phyloP scores from a whole-genome alignment of 2,113 vertebrate species.

The Thinocorus orbignyianus region DNA sequence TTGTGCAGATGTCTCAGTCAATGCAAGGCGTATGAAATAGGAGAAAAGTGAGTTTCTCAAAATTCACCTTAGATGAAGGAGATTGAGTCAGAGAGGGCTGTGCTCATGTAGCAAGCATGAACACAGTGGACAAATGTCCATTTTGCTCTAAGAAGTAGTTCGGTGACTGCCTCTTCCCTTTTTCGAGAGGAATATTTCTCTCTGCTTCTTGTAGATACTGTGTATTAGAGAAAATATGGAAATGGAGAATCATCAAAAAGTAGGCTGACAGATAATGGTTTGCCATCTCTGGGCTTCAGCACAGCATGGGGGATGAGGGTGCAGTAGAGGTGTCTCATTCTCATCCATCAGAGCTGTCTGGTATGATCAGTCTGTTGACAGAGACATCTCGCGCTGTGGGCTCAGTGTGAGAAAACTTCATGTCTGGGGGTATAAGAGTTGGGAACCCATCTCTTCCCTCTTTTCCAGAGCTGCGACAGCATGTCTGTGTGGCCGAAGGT shows the following conservation, averaged over 20 bases:
- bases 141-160: neutral
- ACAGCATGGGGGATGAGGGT: neutral
- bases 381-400: accelerated
- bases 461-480: neutral
- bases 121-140: neutral
- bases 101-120: neutral
- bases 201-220: neutral
- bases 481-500: accelerated
- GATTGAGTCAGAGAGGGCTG: neutral
- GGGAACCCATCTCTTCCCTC: neutral
- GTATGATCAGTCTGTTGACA: neutral
- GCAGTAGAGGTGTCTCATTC: accelerated
- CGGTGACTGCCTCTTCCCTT: neutral
- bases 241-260: neutral
- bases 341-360: neutral
- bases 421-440: neutral
- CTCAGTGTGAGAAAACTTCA: neutral
- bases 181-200: neutral
- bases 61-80: neutral
- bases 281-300: neutral
- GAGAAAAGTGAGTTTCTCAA: neutral
- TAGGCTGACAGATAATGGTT: neutral
- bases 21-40: neutral
- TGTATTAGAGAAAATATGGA: neutral
- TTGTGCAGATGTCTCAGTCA: neutral